phyloP scores from a whole-genome alignment of 2,113 vertebrate genomes.

The Zootoca vivipara region DNA sequence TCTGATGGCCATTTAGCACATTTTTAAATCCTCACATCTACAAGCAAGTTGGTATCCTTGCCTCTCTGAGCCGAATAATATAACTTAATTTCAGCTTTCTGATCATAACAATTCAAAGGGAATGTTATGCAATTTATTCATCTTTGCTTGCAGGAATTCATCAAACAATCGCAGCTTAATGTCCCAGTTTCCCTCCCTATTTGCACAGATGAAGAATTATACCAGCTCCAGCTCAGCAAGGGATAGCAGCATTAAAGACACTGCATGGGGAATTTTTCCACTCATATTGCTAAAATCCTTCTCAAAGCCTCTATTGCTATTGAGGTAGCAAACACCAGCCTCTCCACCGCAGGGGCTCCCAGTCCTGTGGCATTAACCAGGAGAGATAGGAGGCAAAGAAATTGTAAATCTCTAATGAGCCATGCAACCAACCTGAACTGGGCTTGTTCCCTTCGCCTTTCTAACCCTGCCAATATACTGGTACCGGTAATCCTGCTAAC shows the following conservation, averaged over 20 bases:
- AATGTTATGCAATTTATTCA: slow-evolving; percentile 53
- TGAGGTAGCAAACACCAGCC: slow-evolving; percentile 65
- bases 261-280: slow-evolving; percentile 60
- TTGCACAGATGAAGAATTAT: slow-evolving; percentile 33
- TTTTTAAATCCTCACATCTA: slow-evolving; percentile 10
- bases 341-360: slow-evolving; percentile 60
- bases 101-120: slow-evolving; percentile 59
- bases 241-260: slow-evolving; percentile 56
- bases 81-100: slow-evolving; percentile 47
- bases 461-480: neutral
- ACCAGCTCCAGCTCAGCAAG: slow-evolving; percentile 64
- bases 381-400: slow-evolving; percentile 70
- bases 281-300: slow-evolving; percentile 68
- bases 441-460: slow-evolving; percentile 34
- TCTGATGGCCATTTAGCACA: neutral
- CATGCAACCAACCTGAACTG: slow-evolving; percentile 71
- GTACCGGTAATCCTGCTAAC: neutral
- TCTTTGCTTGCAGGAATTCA: slow-evolving; percentile 28
- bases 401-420: slow-evolving; percentile 77
- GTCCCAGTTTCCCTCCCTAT: slow-evolving; percentile 42
- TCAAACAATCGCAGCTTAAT: slow-evolving; percentile 38
- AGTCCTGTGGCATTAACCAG: slow-evolving; percentile 65
- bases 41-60: slow-evolving; percentile 2
- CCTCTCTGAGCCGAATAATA: slow-evolving; percentile 27
- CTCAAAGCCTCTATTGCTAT: slow-evolving; percentile 65